Evolutionary conservation across 2,888 invertebrate genomes (phyloP), one percentile per base, ranked within the genome.

Genomic region (Autographa gamma): DNA sequence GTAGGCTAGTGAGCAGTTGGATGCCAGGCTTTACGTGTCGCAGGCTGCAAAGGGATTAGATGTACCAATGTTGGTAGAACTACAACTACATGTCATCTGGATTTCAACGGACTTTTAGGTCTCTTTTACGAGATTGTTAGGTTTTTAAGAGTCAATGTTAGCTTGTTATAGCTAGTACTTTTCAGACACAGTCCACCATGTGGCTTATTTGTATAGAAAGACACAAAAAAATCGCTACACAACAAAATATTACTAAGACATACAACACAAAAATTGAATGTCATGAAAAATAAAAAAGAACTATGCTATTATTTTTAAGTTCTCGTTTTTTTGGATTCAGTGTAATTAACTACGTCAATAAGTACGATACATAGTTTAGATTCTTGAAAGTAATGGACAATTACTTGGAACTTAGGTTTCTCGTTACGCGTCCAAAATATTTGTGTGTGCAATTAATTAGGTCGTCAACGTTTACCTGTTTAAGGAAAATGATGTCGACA

Each of bases 41-140:
- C 31, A 43, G 13, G 31, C 34, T 48, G 58, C 69, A 77, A 77
- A 61, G 43, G 67, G 65, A 72, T 72, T 65, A 67, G 34, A 18
- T n/a, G 14, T 16, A 60, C 58, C 19, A 38, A 59, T 63, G 18
- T 69, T 54, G 19, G 31, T 41, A 43, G 48, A 41, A 18, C 32
- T 13, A 54, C 25, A 43, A 54, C 19, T 25, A 2, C 38, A 25
- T 25, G 25, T 25, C 25, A 25, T 25, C 52, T 11, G 54, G 8
- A 8, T 48, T 48, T 48, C n/a, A 7, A 6, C 48, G 7, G 5
- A n/a, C 3, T 7, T 16, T 48, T n/a, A 8, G n/a, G 48, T 48
- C n/a, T 11, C 38, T 11, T 38, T 48, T 13, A 41, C 41, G 2
- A 13, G 43, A 7, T 16, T 6, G 18, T 3, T 13, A 8, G 54